phyloP scores from a whole-genome alignment of 2,888 invertebrate genomes.

The Hydriomena furcata region DNA sequence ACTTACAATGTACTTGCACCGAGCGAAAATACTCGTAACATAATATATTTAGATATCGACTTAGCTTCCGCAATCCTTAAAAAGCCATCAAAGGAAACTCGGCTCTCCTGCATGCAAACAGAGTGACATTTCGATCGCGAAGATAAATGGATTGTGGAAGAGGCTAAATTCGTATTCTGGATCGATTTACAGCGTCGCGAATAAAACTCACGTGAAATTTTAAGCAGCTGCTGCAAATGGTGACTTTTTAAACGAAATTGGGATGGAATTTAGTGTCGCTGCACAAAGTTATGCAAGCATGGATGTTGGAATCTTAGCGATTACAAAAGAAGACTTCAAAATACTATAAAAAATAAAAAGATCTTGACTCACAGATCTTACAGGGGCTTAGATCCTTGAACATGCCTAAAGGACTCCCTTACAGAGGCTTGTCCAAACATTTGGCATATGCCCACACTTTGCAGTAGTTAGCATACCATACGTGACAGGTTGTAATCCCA shows the following conservation, averaged over 20 bases:
- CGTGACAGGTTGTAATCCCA: too few species aligned
- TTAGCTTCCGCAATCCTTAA: conserved; percentile 57
- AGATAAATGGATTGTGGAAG: conserved; percentile 26
- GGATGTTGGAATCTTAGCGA: background rate
- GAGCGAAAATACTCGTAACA: conserved; percentile 47
- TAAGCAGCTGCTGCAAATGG: conserved; percentile 44
- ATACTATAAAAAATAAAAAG: too few species aligned
- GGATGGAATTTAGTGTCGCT: conserved; percentile 12
- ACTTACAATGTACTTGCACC: conserved; percentile 42
- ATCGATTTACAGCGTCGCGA: conserved; percentile 49
- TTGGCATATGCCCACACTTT: too few species aligned
- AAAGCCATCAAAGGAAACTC: conserved; percentile 31
- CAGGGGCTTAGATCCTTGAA: too few species aligned
- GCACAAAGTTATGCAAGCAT: background rate
- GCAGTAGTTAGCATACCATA: too few species aligned
- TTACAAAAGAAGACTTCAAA: background rate
- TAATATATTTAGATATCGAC: conserved; percentile 57
- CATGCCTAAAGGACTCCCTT: too few species aligned
- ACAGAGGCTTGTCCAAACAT: too few species aligned
- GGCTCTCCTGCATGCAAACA: conserved; percentile 32
- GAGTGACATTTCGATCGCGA: conserved; percentile 36
- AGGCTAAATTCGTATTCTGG: conserved; percentile 42
- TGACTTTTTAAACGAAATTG: conserved; percentile 14
- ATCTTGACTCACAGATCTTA: too few species aligned
- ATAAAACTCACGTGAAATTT: conserved; percentile 50